These are phyloP conservation scores for Euthynnus affinis DNA, from an alignment of 2,797 vertebrate genomes.

Conservation along the genomic window DNA sequence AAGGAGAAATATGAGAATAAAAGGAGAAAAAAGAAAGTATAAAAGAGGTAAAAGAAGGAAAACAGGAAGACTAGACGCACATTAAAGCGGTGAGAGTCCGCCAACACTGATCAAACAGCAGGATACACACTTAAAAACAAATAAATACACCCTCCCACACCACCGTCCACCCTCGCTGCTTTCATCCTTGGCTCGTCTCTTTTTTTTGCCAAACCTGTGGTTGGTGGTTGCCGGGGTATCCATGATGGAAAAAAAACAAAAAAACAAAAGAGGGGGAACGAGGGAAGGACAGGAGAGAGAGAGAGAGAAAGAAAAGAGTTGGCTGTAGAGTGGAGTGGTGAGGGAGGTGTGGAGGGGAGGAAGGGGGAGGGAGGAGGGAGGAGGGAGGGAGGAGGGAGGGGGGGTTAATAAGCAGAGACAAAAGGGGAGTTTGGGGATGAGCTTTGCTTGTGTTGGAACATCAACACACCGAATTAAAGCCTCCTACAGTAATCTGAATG, in stretches of 20 bases:
- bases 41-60: not conserved
- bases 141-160: slow-evolving; percentile 24
- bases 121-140: slow-evolving; percentile 44
- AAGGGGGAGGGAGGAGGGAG: too few relatives aligned
- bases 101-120: slow-evolving; percentile 71
- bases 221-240: slow-evolving; percentile 63
- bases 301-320: slow-evolving; percentile 21
- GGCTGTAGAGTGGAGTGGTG: slow-evolving; percentile 33
- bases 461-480: slow-evolving; percentile 67
- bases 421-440: slow-evolving; percentile 64
- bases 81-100: slow-evolving; percentile 26
- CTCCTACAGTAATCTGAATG: slow-evolving; percentile 60
- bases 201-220: slow-evolving; percentile 72
- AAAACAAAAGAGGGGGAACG: slow-evolving; percentile 62
- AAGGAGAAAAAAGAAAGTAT: not conserved
- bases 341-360: slow-evolving; percentile 32
- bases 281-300: slow-evolving; percentile 12
- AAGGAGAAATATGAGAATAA: not conserved
- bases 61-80: slow-evolving; percentile 8
- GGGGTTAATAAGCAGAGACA: slow-evolving; percentile 78
- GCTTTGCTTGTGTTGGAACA: slow-evolving; percentile 58
- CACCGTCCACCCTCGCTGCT: not conserved
- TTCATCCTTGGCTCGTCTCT: slow-evolving; percentile 51
- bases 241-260: too few relatives aligned
- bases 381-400: too few relatives aligned